Percentiles rank a stretch among this genome's conserved stretches.
Evolutionary conservation across 2,888 invertebrate genomes (phyloP).

Genomic region (Aphrophora alni): DNA sequence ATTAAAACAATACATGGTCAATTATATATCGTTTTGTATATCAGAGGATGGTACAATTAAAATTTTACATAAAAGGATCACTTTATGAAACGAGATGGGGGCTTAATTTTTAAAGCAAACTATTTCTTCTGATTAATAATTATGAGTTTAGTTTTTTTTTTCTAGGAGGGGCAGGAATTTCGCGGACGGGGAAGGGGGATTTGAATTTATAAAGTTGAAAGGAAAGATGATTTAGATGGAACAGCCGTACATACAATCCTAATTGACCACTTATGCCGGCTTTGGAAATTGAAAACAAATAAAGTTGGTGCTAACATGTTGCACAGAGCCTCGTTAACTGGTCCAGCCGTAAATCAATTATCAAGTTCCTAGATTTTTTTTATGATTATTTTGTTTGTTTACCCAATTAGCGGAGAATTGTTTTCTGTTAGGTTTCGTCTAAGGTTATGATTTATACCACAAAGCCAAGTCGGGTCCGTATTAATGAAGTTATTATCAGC

Average conservation of each 20-base stretch:
- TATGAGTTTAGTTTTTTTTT: too few species aligned
- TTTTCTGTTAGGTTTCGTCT: slow-evolving; percentile 19
- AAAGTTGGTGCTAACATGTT: slow-evolving; percentile 31
- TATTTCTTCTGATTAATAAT: too few species aligned
- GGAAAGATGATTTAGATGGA: too few species aligned
- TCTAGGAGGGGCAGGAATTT: too few species aligned
- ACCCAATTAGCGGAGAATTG: slow-evolving; percentile 42
- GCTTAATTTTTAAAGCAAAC: too few species aligned
- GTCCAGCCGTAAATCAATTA: slow-evolving; percentile 40
- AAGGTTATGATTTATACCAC: slow-evolving; percentile 23
- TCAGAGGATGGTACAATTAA: too few species aligned
- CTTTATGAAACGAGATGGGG: too few species aligned
- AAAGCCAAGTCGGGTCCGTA: slow-evolving; percentile 9
- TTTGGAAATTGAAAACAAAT: slow-evolving; percentile 40
- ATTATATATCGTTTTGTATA: too few species aligned
- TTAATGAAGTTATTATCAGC: slow-evolving; percentile 43
- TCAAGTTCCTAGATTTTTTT: slow-evolving; percentile 23
- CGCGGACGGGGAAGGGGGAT: too few species aligned
- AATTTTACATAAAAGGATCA: too few species aligned
- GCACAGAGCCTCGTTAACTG: slow-evolving; percentile 33
- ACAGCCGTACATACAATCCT: neutral
- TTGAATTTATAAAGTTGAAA: too few species aligned
- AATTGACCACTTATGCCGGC: slow-evolving; percentile 41
- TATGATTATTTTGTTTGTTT: slow-evolving; percentile 43
- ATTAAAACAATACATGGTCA: too few species aligned